These are phyloP conservation scores for Kryptopterus vitreolus DNA, from an alignment of 2,797 vertebrate species.

Conservation along the genomic window DNA sequence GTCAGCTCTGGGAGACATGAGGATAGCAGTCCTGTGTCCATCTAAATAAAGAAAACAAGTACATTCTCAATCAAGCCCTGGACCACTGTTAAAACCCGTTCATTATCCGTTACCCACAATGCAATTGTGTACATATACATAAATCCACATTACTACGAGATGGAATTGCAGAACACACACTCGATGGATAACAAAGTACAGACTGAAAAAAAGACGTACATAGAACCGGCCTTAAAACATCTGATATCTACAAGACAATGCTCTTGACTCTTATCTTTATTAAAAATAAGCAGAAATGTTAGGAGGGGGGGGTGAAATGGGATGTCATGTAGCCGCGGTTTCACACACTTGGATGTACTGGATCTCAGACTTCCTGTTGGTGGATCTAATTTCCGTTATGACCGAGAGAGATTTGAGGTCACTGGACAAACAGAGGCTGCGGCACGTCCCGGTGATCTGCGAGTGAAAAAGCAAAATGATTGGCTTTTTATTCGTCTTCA, in stretches of 20 bases:
- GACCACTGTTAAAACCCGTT: background rate
- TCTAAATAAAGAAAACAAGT: slow-evolving; percentile 63
- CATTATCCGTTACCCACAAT: background rate
- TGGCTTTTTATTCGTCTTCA: background rate
- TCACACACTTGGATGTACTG: slow-evolving; percentile 84
- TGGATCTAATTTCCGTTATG: slow-evolving; percentile 80
- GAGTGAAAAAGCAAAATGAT: background rate
- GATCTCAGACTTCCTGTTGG: slow-evolving; percentile 76
- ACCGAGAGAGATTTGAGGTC: slow-evolving; percentile 92
- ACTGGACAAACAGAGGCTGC: slow-evolving; percentile 88
- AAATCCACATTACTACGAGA: background rate
- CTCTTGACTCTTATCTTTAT: background rate
- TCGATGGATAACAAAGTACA: no score
- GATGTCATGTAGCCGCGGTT: no score
- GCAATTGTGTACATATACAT: no score
- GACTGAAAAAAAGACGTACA: background rate
- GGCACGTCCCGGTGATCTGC: slow-evolving; percentile 87
- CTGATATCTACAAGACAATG: background rate
- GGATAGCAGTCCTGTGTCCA: slow-evolving; percentile 90
- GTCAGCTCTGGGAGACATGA: slow-evolving; percentile 93
- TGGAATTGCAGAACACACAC: background rate
- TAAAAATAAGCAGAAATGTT: background rate
- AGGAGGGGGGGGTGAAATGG: no score
- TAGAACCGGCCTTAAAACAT: background rate
- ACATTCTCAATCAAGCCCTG: no score